These are phyloP conservation scores for Punctoribates punctum DNA, from an alignment of 2,888 invertebrate genomes.

Conservation along the genomic window DNA sequence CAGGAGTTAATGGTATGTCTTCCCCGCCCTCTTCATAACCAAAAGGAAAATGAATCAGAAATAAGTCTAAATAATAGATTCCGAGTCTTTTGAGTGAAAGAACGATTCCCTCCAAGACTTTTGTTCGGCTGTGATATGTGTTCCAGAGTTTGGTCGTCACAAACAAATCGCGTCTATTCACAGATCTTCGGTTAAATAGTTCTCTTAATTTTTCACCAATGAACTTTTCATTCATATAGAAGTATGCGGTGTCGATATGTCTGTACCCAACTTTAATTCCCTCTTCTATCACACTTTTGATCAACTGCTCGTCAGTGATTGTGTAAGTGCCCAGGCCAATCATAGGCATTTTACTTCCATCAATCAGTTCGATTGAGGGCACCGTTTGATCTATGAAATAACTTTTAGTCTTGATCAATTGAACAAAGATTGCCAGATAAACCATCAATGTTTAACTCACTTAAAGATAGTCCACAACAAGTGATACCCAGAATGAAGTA, in stretches of 20 bases:
- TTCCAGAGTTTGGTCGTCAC: background rate
- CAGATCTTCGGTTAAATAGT: background rate
- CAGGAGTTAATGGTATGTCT: background rate
- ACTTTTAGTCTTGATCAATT: no score
- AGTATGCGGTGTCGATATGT: background rate
- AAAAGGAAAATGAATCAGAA: constrained; percentile 20
- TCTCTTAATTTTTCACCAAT: constrained; percentile 2
- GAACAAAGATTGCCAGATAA: no score
- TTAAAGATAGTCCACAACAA: no score
- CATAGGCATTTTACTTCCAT: background rate
- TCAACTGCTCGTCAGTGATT: background rate
- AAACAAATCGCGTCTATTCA: background rate
- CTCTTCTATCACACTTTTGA: background rate
- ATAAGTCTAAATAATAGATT: constrained; percentile 6
- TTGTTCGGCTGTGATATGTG: background rate
- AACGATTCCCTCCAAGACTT: background rate
- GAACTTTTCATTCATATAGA: constrained; percentile 3
- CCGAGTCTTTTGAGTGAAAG: background rate
- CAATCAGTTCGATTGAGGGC: background rate
- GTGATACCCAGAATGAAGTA: no score
- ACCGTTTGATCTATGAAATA: background rate
- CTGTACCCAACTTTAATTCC: background rate
- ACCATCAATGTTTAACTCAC: no score
- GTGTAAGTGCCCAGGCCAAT: constrained; percentile 6
- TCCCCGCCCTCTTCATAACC: background rate